Percentiles rank a stretch among this genome's conserved stretches.
These are phyloP conservation scores for Arvicola amphibius DNA, from an alignment of 2,797 vertebrate species.

Conservation along the genomic window DNA sequence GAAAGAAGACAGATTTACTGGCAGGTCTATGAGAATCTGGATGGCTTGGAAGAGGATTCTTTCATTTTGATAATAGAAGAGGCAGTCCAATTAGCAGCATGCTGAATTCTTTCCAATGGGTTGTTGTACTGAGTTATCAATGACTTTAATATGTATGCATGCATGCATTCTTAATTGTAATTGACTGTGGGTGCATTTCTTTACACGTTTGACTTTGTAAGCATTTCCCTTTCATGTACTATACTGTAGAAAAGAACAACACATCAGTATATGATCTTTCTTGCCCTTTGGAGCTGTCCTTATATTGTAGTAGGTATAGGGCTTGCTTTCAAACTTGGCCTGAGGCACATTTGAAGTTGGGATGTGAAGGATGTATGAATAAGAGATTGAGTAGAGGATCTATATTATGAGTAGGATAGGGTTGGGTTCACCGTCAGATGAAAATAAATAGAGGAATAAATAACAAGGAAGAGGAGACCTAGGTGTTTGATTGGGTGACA, in stretches of 20 bases:
- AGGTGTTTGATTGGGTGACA: background rate
- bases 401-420: background rate
- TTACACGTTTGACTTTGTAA: background rate
- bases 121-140: conserved; percentile 43
- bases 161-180: background rate
- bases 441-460: conserved; percentile 20
- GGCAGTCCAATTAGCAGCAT: conserved; percentile 63
- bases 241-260: background rate
- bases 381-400: background rate
- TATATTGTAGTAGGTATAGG: background rate
- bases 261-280: background rate
- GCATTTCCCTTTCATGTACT: background rate
- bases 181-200: background rate
- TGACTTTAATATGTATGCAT: conserved; percentile 1
- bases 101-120: conserved; percentile 60
- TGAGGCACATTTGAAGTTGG: background rate
- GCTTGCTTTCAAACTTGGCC: background rate
- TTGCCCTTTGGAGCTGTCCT: background rate
- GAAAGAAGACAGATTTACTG: conserved; percentile 75
- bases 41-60: conserved; percentile 69
- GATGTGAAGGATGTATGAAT: background rate
- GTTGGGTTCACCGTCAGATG: background rate
- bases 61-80: conserved; percentile 64
- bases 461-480: background rate
- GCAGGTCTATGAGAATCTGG: conserved; percentile 71